A percentile compares a stretch with the other conserved stretches of the same genome.
These are phyloP conservation scores for Myotis myotis DNA, from an alignment of 2,797 vertebrate species.

Conservation along the genomic window DNA sequence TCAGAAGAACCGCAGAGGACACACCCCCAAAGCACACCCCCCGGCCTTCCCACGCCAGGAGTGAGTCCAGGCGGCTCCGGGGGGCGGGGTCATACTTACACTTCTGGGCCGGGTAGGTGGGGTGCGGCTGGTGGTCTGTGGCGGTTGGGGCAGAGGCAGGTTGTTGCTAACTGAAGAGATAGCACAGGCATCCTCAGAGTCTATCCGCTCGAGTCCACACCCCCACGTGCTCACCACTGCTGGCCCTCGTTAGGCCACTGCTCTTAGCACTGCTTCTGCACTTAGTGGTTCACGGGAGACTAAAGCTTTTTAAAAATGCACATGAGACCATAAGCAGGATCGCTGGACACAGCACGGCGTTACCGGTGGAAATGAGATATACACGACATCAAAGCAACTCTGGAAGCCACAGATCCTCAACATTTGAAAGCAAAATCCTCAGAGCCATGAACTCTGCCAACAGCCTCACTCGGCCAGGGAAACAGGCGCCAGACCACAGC, in stretches of 20 bases:
- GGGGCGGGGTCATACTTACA: conserved; percentile 82
- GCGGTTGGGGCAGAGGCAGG: conserved; percentile 83
- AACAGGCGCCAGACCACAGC: not conserved
- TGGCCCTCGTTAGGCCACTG: accelerated
- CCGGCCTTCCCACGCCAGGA: conserved; percentile 76
- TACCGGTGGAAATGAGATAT: not conserved
- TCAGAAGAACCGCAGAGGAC: not conserved
- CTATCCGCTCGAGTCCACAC: not conserved
- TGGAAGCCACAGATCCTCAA: not conserved
- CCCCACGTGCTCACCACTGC: not conserved
- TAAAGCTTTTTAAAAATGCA: conserved; percentile 53
- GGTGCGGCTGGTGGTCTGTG: conserved; percentile 83
- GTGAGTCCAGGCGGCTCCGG: conserved; percentile 62
- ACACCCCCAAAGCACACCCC: not conserved
- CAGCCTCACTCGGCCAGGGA: not conserved
- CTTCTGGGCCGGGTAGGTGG: conserved; percentile 83
- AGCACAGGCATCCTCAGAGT: conserved; percentile 84
- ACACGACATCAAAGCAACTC: conserved; percentile 52
- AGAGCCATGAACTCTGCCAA: not conserved
- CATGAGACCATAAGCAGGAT: conserved; percentile 43
- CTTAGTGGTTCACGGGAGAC: conserved; percentile 69
- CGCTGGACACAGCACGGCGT: conserved; percentile 61
- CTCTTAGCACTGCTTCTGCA: not conserved
- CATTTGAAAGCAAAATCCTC: not conserved
- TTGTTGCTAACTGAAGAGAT: conserved; percentile 85